Base-by-base conservation (phyloP, 2,888 invertebrate species). In the Diarsia rubi region DNA sequence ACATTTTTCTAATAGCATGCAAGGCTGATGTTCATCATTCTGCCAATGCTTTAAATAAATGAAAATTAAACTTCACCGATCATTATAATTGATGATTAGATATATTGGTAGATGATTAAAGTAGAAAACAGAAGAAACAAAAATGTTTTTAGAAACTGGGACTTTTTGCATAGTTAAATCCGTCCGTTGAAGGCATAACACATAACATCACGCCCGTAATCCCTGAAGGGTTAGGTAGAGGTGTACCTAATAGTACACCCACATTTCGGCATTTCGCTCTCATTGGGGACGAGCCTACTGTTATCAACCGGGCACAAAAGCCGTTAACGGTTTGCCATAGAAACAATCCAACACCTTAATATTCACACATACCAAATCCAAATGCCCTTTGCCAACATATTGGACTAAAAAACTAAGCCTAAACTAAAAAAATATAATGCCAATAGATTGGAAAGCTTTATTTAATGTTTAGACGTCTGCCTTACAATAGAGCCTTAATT, bases 391-490 rank as follows among this genome's bases (percentile, higher is more conserved):
- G 75, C 69, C 69, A 63, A 69, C 69, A 82, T 60, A 78, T 73
- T 80, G 67, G 72, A 86, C 66, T 79, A 78, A 82, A 81, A 75
- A 79, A 73, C 68, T 74, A 85, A 87, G 88, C 88, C 88, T 90
- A 88, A 88, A 88, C 87, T 87, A 73, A 85, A 85, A 86, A 79
- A 81, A 79, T 73, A 81, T 84, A 88, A 91, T 89, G 88, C 90
- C 90, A 91, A 92, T 89, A 91, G 91, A 92, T 89, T 81, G 88
- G 88, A 91, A 88, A 91, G 90, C 90, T 92, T 92, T 91, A 91
- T 90, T 92, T 90, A 88, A 88, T 86, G 80, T 83, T 86, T 89
- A 88, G 86, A 89, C 69, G 83, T 88, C 83, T 90, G 91, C 90
- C 90, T 91, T 91, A 89, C 82, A 88, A 81, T 91, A 89, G 85